These are phyloP conservation scores for Chelonus insularis DNA, from an alignment of 1,140 invertebrate genomes.

Conservation along the genomic window DNA sequence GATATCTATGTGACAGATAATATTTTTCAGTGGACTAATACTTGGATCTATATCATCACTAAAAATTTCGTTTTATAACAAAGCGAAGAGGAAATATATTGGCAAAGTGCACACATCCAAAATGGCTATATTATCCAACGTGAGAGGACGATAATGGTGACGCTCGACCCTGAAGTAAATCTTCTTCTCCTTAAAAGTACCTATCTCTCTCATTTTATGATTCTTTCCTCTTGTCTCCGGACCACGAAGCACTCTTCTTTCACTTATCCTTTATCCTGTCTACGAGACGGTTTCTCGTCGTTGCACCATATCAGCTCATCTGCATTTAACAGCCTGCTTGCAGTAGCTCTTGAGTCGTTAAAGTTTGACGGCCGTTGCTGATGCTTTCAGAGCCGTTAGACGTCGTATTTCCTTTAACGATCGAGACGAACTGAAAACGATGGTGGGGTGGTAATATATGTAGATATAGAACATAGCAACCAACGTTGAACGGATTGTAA, in stretches of 20 bases:
- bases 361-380: slow-evolving; percentile 32
- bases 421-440: slow-evolving; percentile 6
- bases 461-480: too few relatives aligned
- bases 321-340: slow-evolving; percentile 33
- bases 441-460: not conserved
- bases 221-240: slow-evolving; percentile 1
- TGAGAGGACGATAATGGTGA: too few relatives aligned
- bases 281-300: slow-evolving; percentile 11
- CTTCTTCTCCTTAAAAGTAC: not conserved
- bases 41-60: too few relatives aligned
- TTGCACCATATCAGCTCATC: slow-evolving; percentile 31
- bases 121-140: too few relatives aligned
- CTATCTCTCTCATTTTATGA: slow-evolving; percentile 4
- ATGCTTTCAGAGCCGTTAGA: slow-evolving; percentile 29
- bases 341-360: slow-evolving; percentile 28
- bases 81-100: too few relatives aligned
- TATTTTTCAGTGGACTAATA: too few relatives aligned
- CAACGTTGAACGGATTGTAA: too few relatives aligned
- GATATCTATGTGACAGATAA: too few relatives aligned
- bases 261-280: slow-evolving; percentile 12
- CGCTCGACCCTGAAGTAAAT: slow-evolving; percentile 3
- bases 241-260: not conserved
- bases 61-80: too few relatives aligned
- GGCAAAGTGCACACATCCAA: too few relatives aligned
- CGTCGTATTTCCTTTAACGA: slow-evolving; percentile 34